Evolutionary conservation across 2,797 vertebrate species (phyloP), one percentile per base, ranked within the genome.

Genomic region (Tolypeutes matacus): DNA sequence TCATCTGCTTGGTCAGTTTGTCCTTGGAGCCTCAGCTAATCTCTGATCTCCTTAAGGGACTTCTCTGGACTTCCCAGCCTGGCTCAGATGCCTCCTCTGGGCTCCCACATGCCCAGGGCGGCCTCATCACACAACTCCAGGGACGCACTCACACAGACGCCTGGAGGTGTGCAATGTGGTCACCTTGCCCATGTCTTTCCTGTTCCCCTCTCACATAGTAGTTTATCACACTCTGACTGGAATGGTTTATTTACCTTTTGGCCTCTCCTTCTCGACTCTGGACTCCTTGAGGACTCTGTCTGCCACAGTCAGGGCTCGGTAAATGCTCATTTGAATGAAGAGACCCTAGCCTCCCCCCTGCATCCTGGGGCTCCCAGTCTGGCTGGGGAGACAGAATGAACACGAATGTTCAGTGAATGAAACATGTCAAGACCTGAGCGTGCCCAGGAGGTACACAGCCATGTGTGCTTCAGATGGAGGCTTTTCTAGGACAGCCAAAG

Each of bases 261-360:
- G 34, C 31, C 13, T 75, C 25, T 97, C 39, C 69, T n/a, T 87
- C 84, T 94, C 94, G 94, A 96, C 93, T 96, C 95, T 97, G 96
- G 92, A 96, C 92, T 93, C 94, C 56, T 77, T 2, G 8, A 95
- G 90, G 84, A 94, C 87, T 93, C 85, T 87, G 85, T 53, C 58
- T 77, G 80, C 93, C 89, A 76, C 36, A 75, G 81, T 73, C 60
- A 70, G 65, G 75, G 70, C 25, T 89, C 78, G 83, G 64, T 25
- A 27, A 93, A 81, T 65, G 67, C 18, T 90, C 36, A 46, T 36
- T 56, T 78, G 27, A 69, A 64, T 67, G 29, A 95, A 70, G 81
- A n/a, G 51, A 70, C 62, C 34, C 49, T 91, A 58, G 17, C 42
- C n/a, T 42, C n/a, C 3, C 58, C 58, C 75, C 51, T 94, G 27